A percentile compares a stretch with the other conserved stretches of the same genome.
phyloP scores from a whole-genome alignment of 1,140 invertebrate genomes.

The Eueides isabella region DNA sequence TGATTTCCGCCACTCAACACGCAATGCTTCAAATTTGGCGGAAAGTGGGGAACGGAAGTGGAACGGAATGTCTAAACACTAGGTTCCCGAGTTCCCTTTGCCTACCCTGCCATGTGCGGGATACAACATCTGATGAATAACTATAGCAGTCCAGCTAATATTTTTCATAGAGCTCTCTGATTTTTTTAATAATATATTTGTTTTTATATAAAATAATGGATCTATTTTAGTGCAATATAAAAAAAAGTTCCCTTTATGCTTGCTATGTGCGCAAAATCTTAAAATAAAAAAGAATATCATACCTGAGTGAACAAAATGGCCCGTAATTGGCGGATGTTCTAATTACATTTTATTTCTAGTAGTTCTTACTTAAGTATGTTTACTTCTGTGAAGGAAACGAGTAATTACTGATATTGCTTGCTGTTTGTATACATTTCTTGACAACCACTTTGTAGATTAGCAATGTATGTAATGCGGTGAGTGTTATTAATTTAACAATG shows the following conservation, averaged over 20 bases:
- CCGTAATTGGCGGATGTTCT: background rate
- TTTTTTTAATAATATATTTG: no score
- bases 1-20: no score
- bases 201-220: no score
- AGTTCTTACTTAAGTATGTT: background rate
- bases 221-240: no score
- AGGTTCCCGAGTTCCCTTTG: no score
- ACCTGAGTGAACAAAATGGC: background rate
- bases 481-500: background rate
- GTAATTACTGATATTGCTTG: background rate
- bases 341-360: background rate
- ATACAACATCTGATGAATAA: no score
- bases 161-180: no score
- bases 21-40: no score
- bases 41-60: no score
- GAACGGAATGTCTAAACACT: no score
- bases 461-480: background rate
- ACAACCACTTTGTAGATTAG: background rate
- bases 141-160: no score
- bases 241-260: background rate
- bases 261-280: background rate
- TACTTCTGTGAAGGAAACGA: background rate
- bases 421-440: background rate
- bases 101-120: no score
- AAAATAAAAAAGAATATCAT: background rate